Base-by-base conservation (phyloP, 2,113 vertebrate genomes). In the Lepisosteus oculatus region DNA sequence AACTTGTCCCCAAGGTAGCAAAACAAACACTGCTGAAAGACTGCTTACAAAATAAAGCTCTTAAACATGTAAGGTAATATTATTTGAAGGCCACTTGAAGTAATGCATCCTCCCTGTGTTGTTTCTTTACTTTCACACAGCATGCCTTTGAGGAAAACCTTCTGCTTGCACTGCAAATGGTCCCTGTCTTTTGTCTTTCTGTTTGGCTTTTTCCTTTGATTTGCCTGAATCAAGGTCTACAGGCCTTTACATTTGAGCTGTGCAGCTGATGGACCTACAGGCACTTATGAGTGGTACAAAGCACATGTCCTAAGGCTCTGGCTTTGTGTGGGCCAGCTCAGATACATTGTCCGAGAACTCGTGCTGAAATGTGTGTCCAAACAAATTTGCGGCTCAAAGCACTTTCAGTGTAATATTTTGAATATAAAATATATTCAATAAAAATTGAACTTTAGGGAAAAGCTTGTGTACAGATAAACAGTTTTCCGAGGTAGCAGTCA, bases 151-250 rank as follows among this genome's bases (percentile, higher is more conserved):
- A 69, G 66, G 72, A 47, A 54, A 63, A 54, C 41, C 68, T 59
- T 62, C 63, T 15, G 61, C 55, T 51, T 29, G 71, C 41, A 9
- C 41, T 9, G 29, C 76, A 68, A 14, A 71, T 77, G 69, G 76
- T 68, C 44, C 59, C 47, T 57, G 61, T 51, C 61, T 62, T 74
- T 77, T 74, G 65, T 77, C 54, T 54, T 47, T 66, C 29, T 15
- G 41, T 45, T 74, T 62, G 47, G n/a, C 55, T 56, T 55, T 61
- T 69, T n/a, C 64, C 57, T 45, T 41, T 45, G 44, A 66, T 70
- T 61, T 51, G 41, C 62, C 43, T 44, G 47, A 47, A 67, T 61
- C 55, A 67, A 43, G 43, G 51, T 45, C 17, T 8, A 29, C 44
- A 29, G 15, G 12, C 70, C 43, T 56, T 56, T 67, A 45, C 71